Evolutionary conservation across 2,888 invertebrate genomes (phyloP), one percentile per base, ranked within the genome.

Genomic region (Norana najaformis): DNA sequence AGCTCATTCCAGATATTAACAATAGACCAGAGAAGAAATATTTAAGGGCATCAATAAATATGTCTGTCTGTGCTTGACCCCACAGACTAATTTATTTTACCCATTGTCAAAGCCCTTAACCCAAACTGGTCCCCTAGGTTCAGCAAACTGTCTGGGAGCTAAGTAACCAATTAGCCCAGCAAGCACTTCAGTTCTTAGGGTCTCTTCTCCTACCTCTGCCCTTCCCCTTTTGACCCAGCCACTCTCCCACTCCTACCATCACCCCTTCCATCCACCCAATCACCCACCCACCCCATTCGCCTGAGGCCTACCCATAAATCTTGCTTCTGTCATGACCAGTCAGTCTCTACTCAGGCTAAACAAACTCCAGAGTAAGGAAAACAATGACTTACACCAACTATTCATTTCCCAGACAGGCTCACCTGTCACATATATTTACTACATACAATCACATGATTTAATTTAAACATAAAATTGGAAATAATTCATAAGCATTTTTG

Each of bases 291-390:
- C 69, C 69, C 69, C 69, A 69, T n/a, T 69, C 69, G 13, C 69
- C 69, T 69, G 69, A 69, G 69, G 69, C 69, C 69, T n/a, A 69
- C 69, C 69, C 69, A 69, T 69, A 69, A 69, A 69, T 69, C 69
- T 69, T 69, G 69, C 69, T n/a, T 69, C 69, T 69, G 69, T n/a
- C 69, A 69, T 30, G 69, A 69, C 11, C 69, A 1, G n/a, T 69
- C 69, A 69, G 69, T n/a, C 5, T 69, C n/a, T n/a, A 69, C 13
- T 69, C 69, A 69, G 69, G 8, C 8, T 13, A 69, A n/a, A 69
- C 69, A 69, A n/a, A 69, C 69, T 69, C 69, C 69, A 69, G 69
- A 69, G 69, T n/a, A 69, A 69, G n/a, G 16, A 69, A 30, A 69
- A n/a, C 13, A 69, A 8, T 69, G 30, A n/a, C 2, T 69, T 69